These are phyloP conservation scores for Pygocentrus nattereri DNA, from an alignment of 2,797 vertebrate species.

Conservation along the genomic window DNA sequence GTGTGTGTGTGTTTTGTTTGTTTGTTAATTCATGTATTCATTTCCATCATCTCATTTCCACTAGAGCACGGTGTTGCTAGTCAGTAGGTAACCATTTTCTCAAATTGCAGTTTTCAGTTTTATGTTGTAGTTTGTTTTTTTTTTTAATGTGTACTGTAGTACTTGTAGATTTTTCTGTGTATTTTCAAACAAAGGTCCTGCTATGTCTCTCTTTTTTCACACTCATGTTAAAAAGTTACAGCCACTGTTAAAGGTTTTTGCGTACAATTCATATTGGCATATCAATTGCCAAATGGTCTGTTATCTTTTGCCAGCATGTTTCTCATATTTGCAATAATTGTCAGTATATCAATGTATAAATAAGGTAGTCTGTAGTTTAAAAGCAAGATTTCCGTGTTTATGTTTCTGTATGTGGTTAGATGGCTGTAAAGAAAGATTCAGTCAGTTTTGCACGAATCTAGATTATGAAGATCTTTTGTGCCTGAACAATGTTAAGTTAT, in stretches of 20 bases:
- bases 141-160: slow-evolving; percentile 66
- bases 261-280: slow-evolving; percentile 36
- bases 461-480: slow-evolving; percentile 63
- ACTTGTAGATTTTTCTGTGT: slow-evolving; percentile 68
- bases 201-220: slow-evolving; percentile 80
- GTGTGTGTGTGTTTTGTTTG: slow-evolving; percentile 40
- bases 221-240: slow-evolving; percentile 54
- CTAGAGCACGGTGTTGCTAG: slow-evolving; percentile 65
- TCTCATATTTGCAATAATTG: slow-evolving; percentile 46
- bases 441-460: slow-evolving; percentile 60
- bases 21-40: slow-evolving; percentile 33
- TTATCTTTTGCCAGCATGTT: slow-evolving; percentile 62
- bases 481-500: slow-evolving; percentile 56
- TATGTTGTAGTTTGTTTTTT: slow-evolving; percentile 63
- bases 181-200: slow-evolving; percentile 66
- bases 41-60: slow-evolving; percentile 62
- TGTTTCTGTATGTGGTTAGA: slow-evolving; percentile 56
- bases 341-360: slow-evolving; percentile 55
- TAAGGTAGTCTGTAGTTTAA: slow-evolving; percentile 7
- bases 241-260: slow-evolving; percentile 36
- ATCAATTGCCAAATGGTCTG: slow-evolving; percentile 45
- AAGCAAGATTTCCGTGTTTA: slow-evolving; percentile 14
- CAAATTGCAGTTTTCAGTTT: slow-evolving; percentile 55
- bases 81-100: slow-evolving; percentile 57
- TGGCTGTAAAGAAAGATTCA: slow-evolving; percentile 38